Base-by-base conservation (phyloP, 2,797 vertebrate species). In the Pelobates cultripes region DNA sequence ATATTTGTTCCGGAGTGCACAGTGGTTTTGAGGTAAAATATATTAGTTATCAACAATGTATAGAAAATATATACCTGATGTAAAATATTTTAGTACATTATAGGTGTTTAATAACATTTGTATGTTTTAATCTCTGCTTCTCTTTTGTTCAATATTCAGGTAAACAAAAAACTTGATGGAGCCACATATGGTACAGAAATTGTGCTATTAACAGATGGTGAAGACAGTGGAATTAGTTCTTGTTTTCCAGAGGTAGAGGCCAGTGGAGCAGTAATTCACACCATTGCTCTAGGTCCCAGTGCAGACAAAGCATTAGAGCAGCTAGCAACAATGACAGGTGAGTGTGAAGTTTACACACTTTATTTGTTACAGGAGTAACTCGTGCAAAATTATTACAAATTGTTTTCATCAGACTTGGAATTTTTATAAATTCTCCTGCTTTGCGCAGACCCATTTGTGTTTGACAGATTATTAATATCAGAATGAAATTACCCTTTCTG, bases 181-280 rank as follows among this genome's bases (percentile, higher is more conserved):
- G 86, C 73, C 17, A 88, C 83, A 44, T 45, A 86, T 15, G 93
- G 93, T 68, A 86, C 93, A 87, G 91, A 94, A 86, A 89, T 94
- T 0, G 82, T 94, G 60, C 80, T 94, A 45, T 86, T 94, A 78
- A 94, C 92, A 0, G 93, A 94, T 63, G 94, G 93, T 4, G 88
- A 92, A 44, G 92, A 93, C 45, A 0, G 0, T 2, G 0, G 0
- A 1, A 83, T 89, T 42, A 75, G 66, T 0, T 0, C 0, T 0
- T 95, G 94, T 85, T 78, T 88, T 45, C 0, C 4, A 0, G 13
- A 57, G 0, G 91, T 92, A 73, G 72, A 77, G 44, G 17, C 78
- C 3, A 94, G 92, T 3, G 90, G 90, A 1, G 86, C 89, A 15
- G 86, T 90, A 77, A 90, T 94, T 80, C 91, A 94, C 57, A 92